phyloP scores from a whole-genome alignment of 2,113 vertebrate genomes.

The Elephantulus edwardii region DNA sequence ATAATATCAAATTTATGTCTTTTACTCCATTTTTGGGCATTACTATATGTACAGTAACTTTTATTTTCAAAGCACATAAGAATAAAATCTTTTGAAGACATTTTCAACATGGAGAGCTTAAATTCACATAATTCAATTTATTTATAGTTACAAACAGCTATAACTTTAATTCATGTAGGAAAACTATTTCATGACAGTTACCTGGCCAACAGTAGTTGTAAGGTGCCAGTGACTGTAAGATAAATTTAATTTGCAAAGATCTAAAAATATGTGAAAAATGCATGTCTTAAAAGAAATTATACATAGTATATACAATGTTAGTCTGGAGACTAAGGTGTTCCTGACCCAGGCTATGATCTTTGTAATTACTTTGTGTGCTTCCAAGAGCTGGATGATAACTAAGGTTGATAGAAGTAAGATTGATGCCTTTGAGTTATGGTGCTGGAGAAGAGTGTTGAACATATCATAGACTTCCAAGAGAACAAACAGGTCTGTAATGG shows the following conservation, averaged over 20 bases:
- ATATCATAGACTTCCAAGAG: too few species aligned
- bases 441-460: too few species aligned
- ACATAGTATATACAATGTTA: too few species aligned
- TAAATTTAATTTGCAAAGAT: constrained; percentile 5
- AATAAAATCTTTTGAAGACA: constrained; percentile 29
- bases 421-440: too few species aligned
- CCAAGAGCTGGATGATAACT: too few species aligned
- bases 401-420: too few species aligned
- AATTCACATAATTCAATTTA: background rate
- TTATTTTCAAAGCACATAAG: constrained; percentile 18
- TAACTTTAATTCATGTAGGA: constrained; percentile 26
- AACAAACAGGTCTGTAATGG: too few species aligned
- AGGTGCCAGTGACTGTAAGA: background rate
- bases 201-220: background rate
- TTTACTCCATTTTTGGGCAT: constrained; percentile 31
- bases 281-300: background rate
- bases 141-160: constrained; percentile 31
- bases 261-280: background rate
- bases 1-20: constrained; percentile 13
- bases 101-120: background rate
- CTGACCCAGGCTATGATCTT: too few species aligned
- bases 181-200: background rate
- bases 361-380: too few species aligned
- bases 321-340: too few species aligned
- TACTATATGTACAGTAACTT: background rate